phyloP scores from a whole-genome alignment of 2,797 vertebrate genomes.

The Corythornis leucogaster region DNA sequence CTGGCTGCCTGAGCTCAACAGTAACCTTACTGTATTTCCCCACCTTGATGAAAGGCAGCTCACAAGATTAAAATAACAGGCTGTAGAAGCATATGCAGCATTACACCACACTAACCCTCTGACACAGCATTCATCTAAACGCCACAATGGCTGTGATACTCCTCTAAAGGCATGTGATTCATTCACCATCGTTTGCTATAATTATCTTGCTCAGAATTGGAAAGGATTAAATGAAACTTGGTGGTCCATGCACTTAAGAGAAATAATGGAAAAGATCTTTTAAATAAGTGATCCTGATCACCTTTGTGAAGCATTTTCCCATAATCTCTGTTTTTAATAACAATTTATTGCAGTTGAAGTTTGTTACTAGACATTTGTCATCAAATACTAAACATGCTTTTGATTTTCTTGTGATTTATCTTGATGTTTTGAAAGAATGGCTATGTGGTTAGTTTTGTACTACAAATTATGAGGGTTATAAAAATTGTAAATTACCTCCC shows the following conservation, averaged over 20 bases:
- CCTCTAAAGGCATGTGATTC: constrained; percentile 61
- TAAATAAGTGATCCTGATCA: constrained; percentile 36
- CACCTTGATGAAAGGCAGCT: constrained; percentile 61
- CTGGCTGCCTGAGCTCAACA: background rate
- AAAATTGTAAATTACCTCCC: constrained; percentile 28
- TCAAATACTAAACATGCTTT: background rate
- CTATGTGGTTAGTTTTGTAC: constrained; percentile 21
- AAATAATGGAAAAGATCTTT: background rate
- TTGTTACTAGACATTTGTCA: constrained; percentile 38
- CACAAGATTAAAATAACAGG: constrained; percentile 47
- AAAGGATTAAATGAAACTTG: constrained; percentile 61
- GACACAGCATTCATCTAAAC: constrained; percentile 42
- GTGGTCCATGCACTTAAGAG: constrained; percentile 34
- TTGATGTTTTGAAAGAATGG: constrained; percentile 19
- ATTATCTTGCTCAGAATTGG: constrained; percentile 58
- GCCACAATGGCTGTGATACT: constrained; percentile 51
- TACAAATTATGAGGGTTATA: constrained; percentile 33
- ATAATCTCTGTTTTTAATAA: constrained; percentile 28
- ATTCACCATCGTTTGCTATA: constrained; percentile 62
- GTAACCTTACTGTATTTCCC: constrained; percentile 53
- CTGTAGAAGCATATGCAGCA: background rate
- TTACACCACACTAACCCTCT: constrained; percentile 42
- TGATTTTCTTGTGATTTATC: constrained; percentile 41
- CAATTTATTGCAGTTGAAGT: constrained; percentile 6
- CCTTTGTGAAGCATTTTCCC: background rate